Evolutionary conservation across 2,888 invertebrate genomes (phyloP), one percentile per base, ranked within the genome.

Genomic region (Calameuta filiformis): DNA sequence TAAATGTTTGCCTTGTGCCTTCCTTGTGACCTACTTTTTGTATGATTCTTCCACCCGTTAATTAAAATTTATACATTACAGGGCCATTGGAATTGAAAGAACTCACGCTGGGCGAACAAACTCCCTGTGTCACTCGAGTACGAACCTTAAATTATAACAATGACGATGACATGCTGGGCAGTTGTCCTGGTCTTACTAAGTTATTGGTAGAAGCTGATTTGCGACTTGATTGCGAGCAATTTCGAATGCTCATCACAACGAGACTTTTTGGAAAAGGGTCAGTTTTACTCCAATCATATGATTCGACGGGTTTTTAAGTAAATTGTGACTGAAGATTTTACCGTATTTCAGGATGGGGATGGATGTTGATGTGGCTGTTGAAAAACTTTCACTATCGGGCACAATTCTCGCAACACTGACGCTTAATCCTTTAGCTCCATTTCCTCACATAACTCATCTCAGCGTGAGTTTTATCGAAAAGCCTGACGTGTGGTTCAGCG

Each of bases 401-500:
- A 92, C 91, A 68, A 87, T 93, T 68, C 91, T 93, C 76, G 87
- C 92, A 35, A 91, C 92, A 15, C 82, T 93, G 33, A 92, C 92
- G 35, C 86, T 93, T 81, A 92, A 93, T 82, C 91, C 92, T 87
- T 91, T 92, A 79, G 92, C 92, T 2, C 92, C 93, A 35, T 93
- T 93, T 87, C 93, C 93, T 12, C 93, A 93, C 85, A 88, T 93
- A 81, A 91, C 92, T 75, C 92, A 92, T 69, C 90, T 92, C 68
- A 91, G 92, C 76, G 82, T 93, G 77, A 92, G 92, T 69, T 93
- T 93, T 85, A 83, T 92, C 75, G 93, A 93, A 85, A 92, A 92
- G 90, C 93, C 93, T 56, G 92, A 93, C 80, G 92, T 93, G 35
- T 93, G 92, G 92, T 93, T 93, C 88, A 92, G 92, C 85, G 91